These are phyloP conservation scores for Drymonia ruficornis DNA, from an alignment of 2,888 invertebrate species.

Conservation along the genomic window DNA sequence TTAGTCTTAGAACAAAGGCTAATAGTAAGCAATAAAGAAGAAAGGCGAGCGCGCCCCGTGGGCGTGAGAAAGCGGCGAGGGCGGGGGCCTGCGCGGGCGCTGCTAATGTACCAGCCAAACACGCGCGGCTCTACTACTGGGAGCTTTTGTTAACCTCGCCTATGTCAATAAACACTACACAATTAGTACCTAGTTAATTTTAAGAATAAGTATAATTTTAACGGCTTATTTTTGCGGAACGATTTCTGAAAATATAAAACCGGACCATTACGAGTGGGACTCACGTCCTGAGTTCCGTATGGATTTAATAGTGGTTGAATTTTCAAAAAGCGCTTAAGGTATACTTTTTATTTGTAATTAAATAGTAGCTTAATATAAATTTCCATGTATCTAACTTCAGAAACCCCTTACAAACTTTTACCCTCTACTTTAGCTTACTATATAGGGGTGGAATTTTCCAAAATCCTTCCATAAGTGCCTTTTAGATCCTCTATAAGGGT, in stretches of 20 bases:
- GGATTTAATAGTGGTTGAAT: too few relatives aligned
- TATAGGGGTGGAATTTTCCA: too few relatives aligned
- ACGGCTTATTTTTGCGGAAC: background rate
- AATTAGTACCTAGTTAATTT: constrained; percentile 30
- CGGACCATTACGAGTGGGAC: too few relatives aligned
- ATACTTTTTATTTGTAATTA: too few relatives aligned
- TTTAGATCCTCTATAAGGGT: too few relatives aligned
- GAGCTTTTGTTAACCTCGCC: constrained; percentile 33
- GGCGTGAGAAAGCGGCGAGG: constrained; percentile 75
- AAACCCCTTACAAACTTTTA: too few relatives aligned
- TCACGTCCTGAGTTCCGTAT: too few relatives aligned
- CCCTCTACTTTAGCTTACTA: too few relatives aligned
- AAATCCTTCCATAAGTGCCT: too few relatives aligned
- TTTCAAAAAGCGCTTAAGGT: too few relatives aligned
- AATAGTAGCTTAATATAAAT: too few relatives aligned
- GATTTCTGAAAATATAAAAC: background rate
- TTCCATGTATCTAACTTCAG: too few relatives aligned
- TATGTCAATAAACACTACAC: constrained; percentile 24
- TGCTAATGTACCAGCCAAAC: constrained; percentile 73
- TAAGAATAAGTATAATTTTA: constrained; percentile 2
- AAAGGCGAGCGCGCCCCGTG: constrained; percentile 61
- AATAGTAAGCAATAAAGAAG: constrained; percentile 62
- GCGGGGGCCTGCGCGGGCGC: constrained; percentile 54
- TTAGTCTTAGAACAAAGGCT: constrained; percentile 40
- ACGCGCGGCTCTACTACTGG: constrained; percentile 49